Percentiles rank a stretch among this genome's conserved stretches.
phyloP scores from a whole-genome alignment of 1,140 invertebrate species.

The Psilanteris sp. region DNA sequence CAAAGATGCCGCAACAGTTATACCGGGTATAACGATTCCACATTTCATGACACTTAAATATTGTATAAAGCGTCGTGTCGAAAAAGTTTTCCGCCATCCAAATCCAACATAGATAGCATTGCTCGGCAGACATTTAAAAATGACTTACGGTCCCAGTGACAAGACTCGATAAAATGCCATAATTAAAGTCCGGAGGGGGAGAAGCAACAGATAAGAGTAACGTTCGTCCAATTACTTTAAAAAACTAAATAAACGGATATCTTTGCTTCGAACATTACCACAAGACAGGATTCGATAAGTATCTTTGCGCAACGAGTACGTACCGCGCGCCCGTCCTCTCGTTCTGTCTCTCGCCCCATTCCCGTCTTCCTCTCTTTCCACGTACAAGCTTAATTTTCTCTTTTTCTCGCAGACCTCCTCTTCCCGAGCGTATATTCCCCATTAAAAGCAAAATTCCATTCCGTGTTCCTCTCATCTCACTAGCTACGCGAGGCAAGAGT shows the following conservation, averaged over 20 bases:
- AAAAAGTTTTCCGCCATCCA: slow-evolving; percentile 28
- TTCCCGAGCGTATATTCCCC: slow-evolving; percentile 72
- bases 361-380: slow-evolving; percentile 38
- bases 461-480: slow-evolving; percentile 71
- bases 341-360: slow-evolving; percentile 43
- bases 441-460: slow-evolving; percentile 79
- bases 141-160: slow-evolving; percentile 57
- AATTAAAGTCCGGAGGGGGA: slow-evolving; percentile 54
- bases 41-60: slow-evolving; percentile 2
- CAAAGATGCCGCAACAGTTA: too few species aligned
- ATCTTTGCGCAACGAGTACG: slow-evolving; percentile 63
- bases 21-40: too few species aligned
- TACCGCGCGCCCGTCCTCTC: slow-evolving; percentile 58
- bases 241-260: slow-evolving; percentile 56
- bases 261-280: slow-evolving; percentile 62
- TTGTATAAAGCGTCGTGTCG: slow-evolving; percentile 4
- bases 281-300: slow-evolving; percentile 66
- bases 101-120: slow-evolving; percentile 36
- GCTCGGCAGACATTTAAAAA: slow-evolving; percentile 58
- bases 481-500: slow-evolving; percentile 55
- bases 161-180: slow-evolving; percentile 60
- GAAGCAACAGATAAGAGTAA: slow-evolving; percentile 55
- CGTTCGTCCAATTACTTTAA: slow-evolving; percentile 65
- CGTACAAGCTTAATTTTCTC: slow-evolving; percentile 55
- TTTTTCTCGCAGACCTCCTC: slow-evolving; percentile 62